Evolutionary conservation across 1,140 invertebrate genomes (phyloP), one percentile per base, ranked within the genome.

Genomic region (Meloidogyne chitwoodi): DNA sequence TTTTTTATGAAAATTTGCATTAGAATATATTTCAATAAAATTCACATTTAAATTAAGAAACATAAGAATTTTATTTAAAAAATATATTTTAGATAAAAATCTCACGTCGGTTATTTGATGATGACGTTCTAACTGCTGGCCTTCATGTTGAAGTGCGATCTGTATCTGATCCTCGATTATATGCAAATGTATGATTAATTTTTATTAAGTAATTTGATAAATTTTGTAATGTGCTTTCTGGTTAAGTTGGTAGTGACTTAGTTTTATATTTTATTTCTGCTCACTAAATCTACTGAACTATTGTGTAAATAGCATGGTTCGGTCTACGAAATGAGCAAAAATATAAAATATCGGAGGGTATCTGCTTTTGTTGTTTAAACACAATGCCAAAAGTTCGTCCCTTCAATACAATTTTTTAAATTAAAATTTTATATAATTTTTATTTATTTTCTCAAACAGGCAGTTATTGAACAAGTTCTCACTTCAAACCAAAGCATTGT

Each of bases 121-220:
- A 56, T 4, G 74, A 76, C 4, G n/a, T 76, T 29, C 24, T 77
- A 26, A 68, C 76, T 38, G 1, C 56, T 26, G 76, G 76, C 5
- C 31, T 77, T 16, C 76, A 77, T 29, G 76, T 77, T 19, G 75
- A 79, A 16, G 76, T 77, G 6, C 76, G 76, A 29, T 67, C 75
- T 31, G 44, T 48, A 14, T 22, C 44, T 31, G 76, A 77, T 31
- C n/a, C n/a, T 11, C 31, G 65, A 29, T 48, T 65, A 16, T 77
- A 61, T 68, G 76, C 76, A 10, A 63, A 74, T 65, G 76, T 77
- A 76, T 14, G 62, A n/a, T n/a, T n/a, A 34, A 24, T 66, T 24
- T 67, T 78, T 10, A n/a, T 14, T 24, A 56, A n/a, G 6, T 6
- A n/a, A 8, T 56, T 56, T n/a, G n/a, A 41, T 2, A 56, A 6